A percentile compares a stretch with the other conserved stretches of the same genome.
These are phyloP conservation scores for Dorcus hopei DNA, from an alignment of 2,888 invertebrate species.

Conservation along the genomic window DNA sequence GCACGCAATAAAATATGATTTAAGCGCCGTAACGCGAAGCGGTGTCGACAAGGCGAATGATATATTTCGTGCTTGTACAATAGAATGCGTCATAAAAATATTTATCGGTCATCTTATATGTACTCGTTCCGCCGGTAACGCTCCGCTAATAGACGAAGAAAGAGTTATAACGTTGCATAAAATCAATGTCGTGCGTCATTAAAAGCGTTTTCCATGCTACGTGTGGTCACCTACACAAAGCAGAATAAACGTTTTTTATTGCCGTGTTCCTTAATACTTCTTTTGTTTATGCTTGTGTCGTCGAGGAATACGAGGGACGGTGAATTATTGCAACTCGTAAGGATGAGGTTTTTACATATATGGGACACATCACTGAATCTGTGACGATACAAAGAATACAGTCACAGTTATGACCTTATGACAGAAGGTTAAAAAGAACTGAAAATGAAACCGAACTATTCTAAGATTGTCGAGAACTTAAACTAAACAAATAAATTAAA, in stretches of 20 bases:
- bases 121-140: background rate
- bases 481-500: too few relatives aligned
- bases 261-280: conserved; percentile 3
- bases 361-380: too few relatives aligned
- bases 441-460: too few relatives aligned
- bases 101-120: conserved; percentile 16
- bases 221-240: conserved; percentile 15
- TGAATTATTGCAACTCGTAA: too few relatives aligned
- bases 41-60: conserved; percentile 13
- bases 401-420: too few relatives aligned
- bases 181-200: conserved; percentile 15
- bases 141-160: conserved; percentile 7
- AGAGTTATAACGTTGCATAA: background rate
- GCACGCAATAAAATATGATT: conserved; percentile 20
- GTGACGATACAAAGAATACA: too few relatives aligned
- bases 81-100: conserved; percentile 13
- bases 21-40: conserved; percentile 10
- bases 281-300: background rate
- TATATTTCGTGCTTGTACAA: conserved; percentile 12
- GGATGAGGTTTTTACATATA: too few relatives aligned
- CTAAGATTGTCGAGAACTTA: too few relatives aligned
- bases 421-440: too few relatives aligned
- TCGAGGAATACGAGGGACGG: too few relatives aligned
- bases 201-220: conserved; percentile 10
- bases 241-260: conserved; percentile 13